phyloP scores from a whole-genome alignment of 2,113 vertebrate species.

The Phycodurus eques region DNA sequence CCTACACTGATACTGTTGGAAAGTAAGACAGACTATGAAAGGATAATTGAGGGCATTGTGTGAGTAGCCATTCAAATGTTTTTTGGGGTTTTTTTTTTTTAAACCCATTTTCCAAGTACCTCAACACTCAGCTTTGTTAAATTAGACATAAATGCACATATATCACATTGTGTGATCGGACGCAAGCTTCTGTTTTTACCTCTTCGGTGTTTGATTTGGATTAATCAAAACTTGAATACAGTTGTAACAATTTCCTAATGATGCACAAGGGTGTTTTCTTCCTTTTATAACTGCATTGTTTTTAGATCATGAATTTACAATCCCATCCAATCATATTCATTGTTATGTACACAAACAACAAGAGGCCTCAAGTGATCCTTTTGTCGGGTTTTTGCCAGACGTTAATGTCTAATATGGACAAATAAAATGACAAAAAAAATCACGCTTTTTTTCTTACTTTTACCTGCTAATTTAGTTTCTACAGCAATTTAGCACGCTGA shows the following conservation, averaged over 20 bases:
- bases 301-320: background rate
- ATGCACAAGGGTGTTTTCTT: background rate
- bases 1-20: background rate
- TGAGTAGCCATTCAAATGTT: background rate
- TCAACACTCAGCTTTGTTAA: constrained; percentile 13
- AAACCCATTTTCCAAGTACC: background rate
- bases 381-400: constrained; percentile 9
- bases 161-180: background rate
- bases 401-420: constrained; percentile 9
- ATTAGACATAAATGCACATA: background rate
- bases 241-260: background rate
- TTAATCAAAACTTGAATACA: constrained; percentile 28
- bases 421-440: constrained; percentile 29
- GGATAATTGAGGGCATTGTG: background rate
- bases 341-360: constrained; percentile 6
- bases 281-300: background rate
- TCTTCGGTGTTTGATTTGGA: constrained; percentile 4
- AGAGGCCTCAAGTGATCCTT: constrained; percentile 28
- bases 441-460: background rate
- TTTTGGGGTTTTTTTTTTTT: background rate
- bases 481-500: no score
- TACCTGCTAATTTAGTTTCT: background rate
- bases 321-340: background rate
- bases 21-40: background rate
- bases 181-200: background rate